Base-by-base conservation (phyloP, 53 echinoderm and acorn worm genomes). In the Arbacia lixula region DNA sequence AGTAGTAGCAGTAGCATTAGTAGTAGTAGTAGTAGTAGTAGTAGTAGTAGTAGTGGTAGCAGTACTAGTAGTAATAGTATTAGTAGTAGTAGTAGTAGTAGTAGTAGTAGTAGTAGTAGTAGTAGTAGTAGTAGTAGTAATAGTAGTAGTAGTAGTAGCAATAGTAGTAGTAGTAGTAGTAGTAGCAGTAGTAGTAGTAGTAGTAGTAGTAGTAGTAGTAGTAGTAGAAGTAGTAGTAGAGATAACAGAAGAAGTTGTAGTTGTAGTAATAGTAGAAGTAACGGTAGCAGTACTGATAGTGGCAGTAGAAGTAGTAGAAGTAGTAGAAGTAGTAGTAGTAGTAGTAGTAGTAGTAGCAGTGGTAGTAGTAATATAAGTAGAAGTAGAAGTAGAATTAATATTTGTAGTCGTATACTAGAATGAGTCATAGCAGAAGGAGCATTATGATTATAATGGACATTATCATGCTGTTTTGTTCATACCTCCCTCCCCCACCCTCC, bases 81-180 rank as follows among this genome's bases (percentile, higher is more conserved):
- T n/a, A n/a, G n/a, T n/a, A n/a, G n/a, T n/a, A n/a, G n/a, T n/a
- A n/a, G n/a, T n/a, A n/a, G n/a, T n/a, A n/a, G n/a, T n/a, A n/a
- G n/a, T n/a, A n/a, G n/a, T n/a, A n/a, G n/a, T n/a, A n/a, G n/a
- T n/a, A n/a, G n/a, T n/a, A n/a, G n/a, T n/a, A n/a, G n/a, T n/a
- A n/a, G n/a, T n/a, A n/a, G n/a, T n/a, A n/a, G n/a, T n/a, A n/a
- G n/a, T n/a, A n/a, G n/a, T n/a, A n/a, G n/a, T n/a, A n/a, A n/a
- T n/a, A n/a, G 57, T 56, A 24, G 57, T 56, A 56, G 57, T 56
- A 24, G 57, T 56, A 24, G 57, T 56, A 24, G 57, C 9, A 56
- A 28, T 20, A 56, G 22, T 56, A 56, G 57, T 56, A 0, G 28
- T 0, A 2, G 22, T 56, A 24, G 57, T 56, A 24, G 57, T 56